phyloP scores from a whole-genome alignment of 2,888 invertebrate species.

The Meteorus colon region DNA sequence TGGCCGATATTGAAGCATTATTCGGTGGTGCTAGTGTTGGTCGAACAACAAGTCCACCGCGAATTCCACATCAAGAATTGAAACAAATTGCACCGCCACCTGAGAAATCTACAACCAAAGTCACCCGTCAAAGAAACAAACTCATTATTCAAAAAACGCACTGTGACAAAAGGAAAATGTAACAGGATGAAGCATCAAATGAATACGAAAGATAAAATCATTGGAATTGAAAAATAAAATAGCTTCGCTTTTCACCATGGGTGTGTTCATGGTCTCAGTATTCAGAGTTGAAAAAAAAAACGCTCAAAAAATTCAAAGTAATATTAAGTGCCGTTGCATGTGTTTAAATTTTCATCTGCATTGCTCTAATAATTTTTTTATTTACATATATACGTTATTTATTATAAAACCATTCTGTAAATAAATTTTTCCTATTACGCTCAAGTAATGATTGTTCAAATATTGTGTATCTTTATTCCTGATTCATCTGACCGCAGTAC shows the following conservation, averaged over 20 bases:
- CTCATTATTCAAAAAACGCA: conserved; percentile 83
- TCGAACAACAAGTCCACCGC: conserved; percentile 65
- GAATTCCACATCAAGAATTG: conserved; percentile 78
- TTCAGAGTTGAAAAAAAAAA: conserved; percentile 2
- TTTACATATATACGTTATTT: conserved; percentile 53
- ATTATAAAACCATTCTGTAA: conserved; percentile 61
- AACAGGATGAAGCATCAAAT: conserved; percentile 12
- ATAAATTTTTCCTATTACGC: conserved; percentile 53
- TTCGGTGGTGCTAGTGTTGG: conserved; percentile 56
- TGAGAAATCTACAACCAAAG: conserved; percentile 82
- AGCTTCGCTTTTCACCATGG: not conserved
- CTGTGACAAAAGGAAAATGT: conserved; percentile 61
- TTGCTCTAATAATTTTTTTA: not conserved
- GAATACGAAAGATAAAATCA: not conserved
- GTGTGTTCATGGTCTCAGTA: conserved; percentile 10
- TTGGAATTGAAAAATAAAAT: not conserved
- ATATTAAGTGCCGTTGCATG: not conserved
- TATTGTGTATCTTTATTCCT: not conserved
- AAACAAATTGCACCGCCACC: conserved; percentile 68
- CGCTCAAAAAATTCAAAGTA: conserved; percentile 6
- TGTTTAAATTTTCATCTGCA: not conserved
- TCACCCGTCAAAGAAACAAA: conserved; percentile 88
- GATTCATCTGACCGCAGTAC: not conserved
- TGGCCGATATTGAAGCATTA: conserved; percentile 69
- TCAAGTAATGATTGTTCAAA: not conserved